Evolutionary conservation across 2,888 invertebrate genomes (phyloP).

Genomic region (Hemistola chrysoprasaria): DNA sequence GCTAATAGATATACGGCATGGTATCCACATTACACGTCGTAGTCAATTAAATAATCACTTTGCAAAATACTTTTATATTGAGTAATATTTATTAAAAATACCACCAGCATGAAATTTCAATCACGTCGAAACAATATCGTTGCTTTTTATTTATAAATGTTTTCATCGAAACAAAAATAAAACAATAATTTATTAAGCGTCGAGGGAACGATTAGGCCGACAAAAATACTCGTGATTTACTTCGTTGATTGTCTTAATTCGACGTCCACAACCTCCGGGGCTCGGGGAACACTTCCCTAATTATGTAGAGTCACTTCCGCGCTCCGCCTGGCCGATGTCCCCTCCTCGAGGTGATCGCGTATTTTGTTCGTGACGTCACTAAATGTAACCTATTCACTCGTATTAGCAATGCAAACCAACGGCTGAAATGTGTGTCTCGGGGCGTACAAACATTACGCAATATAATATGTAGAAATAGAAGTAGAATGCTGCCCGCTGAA

Average conservation of each 20-base stretch:
- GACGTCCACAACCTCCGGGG: background rate
- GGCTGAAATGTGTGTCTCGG: constrained; percentile 5
- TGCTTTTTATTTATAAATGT: too few species aligned
- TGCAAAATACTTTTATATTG: too few species aligned
- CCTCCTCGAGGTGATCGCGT: background rate
- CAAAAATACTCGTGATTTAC: background rate
- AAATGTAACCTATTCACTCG: background rate
- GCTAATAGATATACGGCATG: too few species aligned
- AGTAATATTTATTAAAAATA: too few species aligned
- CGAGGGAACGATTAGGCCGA: background rate
- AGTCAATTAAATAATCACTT: too few species aligned
- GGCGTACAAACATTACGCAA: constrained; percentile 2
- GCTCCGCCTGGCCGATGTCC: background rate
- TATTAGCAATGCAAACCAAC: background rate
- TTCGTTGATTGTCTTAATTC: constrained; percentile 1
- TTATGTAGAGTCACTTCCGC: background rate
- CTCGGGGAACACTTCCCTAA: background rate
- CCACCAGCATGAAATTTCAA: too few species aligned
- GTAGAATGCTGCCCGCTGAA: background rate
- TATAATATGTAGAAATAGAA: too few species aligned
- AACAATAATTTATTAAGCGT: too few species aligned
- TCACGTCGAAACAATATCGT: too few species aligned
- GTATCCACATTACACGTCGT: too few species aligned
- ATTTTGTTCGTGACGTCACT: constrained; percentile 5
- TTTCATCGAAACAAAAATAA: too few species aligned